Conservation (phyloP, 2,888 invertebrate genomes). For the Camponotus fellah region DNA sequence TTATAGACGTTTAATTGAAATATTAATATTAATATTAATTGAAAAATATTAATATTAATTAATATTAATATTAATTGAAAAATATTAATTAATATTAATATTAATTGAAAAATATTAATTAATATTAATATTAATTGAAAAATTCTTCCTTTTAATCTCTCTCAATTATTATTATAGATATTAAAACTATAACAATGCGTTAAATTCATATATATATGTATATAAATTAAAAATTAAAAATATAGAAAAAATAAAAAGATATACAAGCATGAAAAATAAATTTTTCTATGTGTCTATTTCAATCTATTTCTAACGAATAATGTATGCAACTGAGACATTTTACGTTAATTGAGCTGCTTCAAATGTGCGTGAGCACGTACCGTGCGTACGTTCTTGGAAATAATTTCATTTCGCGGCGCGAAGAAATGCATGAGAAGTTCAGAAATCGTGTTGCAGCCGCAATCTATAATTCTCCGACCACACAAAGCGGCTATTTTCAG, state of each 20-base stretch:
- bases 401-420: not conserved
- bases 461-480: conserved; percentile 56
- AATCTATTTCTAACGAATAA: conserved; percentile 7
- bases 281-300: not conserved
- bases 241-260: not conserved
- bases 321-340: not conserved
- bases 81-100: too few species aligned
- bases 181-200: not conserved
- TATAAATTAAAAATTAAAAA: not conserved
- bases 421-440: conserved; percentile 15
- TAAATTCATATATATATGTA: not conserved
- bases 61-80: too few species aligned
- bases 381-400: conserved; percentile 10
- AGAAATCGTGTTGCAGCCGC: conserved; percentile 15
- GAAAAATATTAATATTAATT: too few species aligned
- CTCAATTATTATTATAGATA: not conserved
- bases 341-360: conserved; percentile 24
- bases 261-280: not conserved
- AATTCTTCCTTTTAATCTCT: not conserved
- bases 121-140: conserved; percentile 29
- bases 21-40: too few species aligned
- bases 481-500: conserved; percentile 76
- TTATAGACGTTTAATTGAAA: not conserved
- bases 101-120: too few species aligned
- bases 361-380: conserved; percentile 7